Evolutionary conservation across 2,797 vertebrate species (phyloP), one percentile per base, ranked within the genome.

Genomic region (Anas capensis): DNA sequence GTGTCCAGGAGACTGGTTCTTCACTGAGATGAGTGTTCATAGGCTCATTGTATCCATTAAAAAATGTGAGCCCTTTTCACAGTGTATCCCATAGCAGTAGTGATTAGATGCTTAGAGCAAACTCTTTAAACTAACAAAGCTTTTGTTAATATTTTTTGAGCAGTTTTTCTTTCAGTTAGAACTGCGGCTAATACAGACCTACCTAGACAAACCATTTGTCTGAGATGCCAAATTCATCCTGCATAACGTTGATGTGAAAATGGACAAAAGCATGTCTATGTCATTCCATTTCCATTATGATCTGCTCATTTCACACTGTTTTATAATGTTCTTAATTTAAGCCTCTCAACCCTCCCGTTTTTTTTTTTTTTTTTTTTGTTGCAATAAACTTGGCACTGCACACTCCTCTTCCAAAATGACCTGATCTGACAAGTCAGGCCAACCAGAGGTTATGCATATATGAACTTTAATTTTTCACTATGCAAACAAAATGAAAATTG

Each of bases 401-500:
- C 6, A 10, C 5, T 34, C 6, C 20, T 9, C 8, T 78, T 83
- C 7, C 19, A 76, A 71, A 91, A 68, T 53, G 6, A 78, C 82
- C 36, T 86, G 18, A 61, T 78, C 29, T 54, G 27, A 58, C 62
- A 92, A 71, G 14, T 51, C 46, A 57, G 29, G 11, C 24, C 46
- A 81, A 78, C 21, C 21, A 58, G 18, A 79, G 17, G 20, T 75
- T 91, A 82, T 0, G 0, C 58, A 81, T 81, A 88, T 23, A 57
- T 51, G 26, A 11, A 64, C 18, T 86, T 89, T 24, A 69, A 48
- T 64, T 75, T 75, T 85, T 70, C 61, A 14, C 40, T 90, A 51
- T 7, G 34, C n/a, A 86, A 95, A 88, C 40, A 69, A 81, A 92
- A 89, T 69, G 18, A 93, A 92, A 86, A 90, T 81, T 76, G 23